Evolutionary conservation across 2,113 vertebrate species (phyloP).

Genomic region (Aspiorhynchus laticeps): DNA sequence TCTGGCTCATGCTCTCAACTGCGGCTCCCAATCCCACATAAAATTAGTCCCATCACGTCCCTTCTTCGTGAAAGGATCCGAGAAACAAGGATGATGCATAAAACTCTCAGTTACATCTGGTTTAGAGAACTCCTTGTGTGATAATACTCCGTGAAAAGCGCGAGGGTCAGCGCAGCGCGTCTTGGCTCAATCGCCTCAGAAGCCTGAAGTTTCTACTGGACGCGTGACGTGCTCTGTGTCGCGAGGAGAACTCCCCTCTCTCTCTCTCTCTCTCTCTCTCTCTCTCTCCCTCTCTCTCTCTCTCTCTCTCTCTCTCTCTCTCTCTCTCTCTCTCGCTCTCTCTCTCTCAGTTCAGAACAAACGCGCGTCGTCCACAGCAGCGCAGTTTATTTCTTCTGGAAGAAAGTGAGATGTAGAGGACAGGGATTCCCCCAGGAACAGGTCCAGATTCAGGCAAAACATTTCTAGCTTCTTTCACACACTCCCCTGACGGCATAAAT

Average conservation of each 20-base stretch:
- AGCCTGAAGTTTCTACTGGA: constrained; percentile 45
- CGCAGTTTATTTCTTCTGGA: constrained; percentile 6
- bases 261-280: background rate
- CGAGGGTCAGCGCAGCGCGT: constrained; percentile 13
- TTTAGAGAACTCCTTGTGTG: background rate
- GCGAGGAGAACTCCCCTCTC: background rate
- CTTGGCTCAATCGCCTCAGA: constrained; percentile 11
- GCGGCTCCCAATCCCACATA: constrained; percentile 39
- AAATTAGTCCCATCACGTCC: constrained; percentile 45
- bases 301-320: background rate
- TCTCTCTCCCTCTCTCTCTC: background rate
- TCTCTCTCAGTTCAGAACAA: background rate
- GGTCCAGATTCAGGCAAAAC: constrained; percentile 35
- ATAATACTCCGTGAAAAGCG: constrained; percentile 5
- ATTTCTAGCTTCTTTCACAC: constrained; percentile 13
- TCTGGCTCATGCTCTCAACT: constrained; percentile 44
- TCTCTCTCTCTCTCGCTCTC: background rate
- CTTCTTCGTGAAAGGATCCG: constrained; percentile 2
- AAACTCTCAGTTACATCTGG: constrained; percentile 19
- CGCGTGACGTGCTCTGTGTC: constrained; percentile 33
- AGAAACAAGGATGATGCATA: background rate
- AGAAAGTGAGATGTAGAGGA: constrained; percentile 35
- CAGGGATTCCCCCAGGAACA: constrained; percentile 38
- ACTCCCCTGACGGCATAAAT: constrained; percentile 6
- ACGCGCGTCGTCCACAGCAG: constrained; percentile 6